Conservation (phyloP, 2,113 vertebrate genomes). For the Alligator mississippiensis region DNA sequence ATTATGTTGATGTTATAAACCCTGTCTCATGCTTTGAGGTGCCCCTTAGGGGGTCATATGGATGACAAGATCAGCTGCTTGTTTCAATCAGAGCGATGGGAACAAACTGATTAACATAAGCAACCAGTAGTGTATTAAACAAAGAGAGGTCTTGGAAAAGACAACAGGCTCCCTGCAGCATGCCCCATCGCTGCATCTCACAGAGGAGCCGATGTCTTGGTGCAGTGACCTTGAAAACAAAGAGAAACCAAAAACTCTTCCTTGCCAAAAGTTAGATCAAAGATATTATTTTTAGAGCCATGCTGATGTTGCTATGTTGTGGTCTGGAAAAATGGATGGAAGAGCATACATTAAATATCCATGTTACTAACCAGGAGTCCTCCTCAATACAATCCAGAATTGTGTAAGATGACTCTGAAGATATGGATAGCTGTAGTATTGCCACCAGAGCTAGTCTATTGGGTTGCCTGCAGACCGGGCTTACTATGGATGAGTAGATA, state of each 20-base stretch:
- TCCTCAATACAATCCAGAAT: not conserved
- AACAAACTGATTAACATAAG: not conserved
- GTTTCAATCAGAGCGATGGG: not conserved
- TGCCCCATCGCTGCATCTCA: not conserved
- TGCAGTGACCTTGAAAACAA: not conserved
- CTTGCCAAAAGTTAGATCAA: not conserved
- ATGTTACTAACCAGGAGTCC: not conserved
- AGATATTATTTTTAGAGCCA: rapidly evolving
- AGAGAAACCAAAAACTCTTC: not conserved
- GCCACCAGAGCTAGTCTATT: not conserved
- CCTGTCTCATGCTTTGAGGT: not conserved
- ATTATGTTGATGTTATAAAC: not conserved
- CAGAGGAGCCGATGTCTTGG: not conserved
- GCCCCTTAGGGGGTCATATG: not conserved
- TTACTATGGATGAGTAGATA: not conserved
- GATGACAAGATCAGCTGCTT: not conserved
- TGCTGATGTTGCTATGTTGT: not conserved
- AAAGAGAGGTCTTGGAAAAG: not conserved
- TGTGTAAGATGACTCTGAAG: not conserved
- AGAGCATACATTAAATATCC: not conserved
- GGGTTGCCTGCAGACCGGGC: not conserved
- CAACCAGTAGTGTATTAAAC: not conserved
- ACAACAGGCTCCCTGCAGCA: not conserved
- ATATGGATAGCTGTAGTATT: not conserved
- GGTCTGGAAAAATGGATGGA: not conserved